phyloP scores from a whole-genome alignment of 2,113 vertebrate species.

The Meles meles region DNA sequence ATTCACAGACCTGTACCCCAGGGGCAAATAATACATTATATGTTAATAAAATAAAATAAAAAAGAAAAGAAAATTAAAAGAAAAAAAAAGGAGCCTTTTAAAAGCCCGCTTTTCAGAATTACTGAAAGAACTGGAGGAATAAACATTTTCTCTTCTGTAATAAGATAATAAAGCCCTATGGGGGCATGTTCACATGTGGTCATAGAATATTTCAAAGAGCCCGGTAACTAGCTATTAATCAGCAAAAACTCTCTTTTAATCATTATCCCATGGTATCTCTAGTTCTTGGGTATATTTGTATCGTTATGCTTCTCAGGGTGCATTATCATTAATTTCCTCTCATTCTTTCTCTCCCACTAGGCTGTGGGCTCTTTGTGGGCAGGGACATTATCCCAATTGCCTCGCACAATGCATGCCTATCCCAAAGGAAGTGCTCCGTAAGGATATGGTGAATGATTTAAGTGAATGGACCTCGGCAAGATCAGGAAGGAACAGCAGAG shows the following conservation, averaged over 20 bases:
- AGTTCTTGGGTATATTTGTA: not conserved
- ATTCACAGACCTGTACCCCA: no score
- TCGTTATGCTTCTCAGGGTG: not conserved
- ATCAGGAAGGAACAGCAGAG: not conserved
- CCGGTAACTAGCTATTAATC: not conserved
- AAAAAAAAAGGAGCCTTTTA: not conserved
- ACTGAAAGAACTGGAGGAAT: not conserved
- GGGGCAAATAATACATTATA: no score
- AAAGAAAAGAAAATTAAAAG: no score
- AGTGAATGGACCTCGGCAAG: not conserved
- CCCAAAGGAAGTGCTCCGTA: not conserved
- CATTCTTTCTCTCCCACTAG: not conserved
- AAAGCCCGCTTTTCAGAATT: not conserved
- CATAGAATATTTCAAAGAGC: not conserved
- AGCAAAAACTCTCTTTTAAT: not conserved
- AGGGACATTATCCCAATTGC: not conserved
- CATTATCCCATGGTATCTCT: not conserved
- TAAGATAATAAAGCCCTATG: not conserved
- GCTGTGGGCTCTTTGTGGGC: not conserved
- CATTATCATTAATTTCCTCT: not conserved
- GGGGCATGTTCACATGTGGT: not conserved
- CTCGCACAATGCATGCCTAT: not conserved
- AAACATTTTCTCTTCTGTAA: not conserved
- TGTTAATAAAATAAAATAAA: no score
- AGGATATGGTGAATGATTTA: not conserved